Conservation (phyloP, 2,113 vertebrate genomes). For the Oxyura jamaicensis region DNA sequence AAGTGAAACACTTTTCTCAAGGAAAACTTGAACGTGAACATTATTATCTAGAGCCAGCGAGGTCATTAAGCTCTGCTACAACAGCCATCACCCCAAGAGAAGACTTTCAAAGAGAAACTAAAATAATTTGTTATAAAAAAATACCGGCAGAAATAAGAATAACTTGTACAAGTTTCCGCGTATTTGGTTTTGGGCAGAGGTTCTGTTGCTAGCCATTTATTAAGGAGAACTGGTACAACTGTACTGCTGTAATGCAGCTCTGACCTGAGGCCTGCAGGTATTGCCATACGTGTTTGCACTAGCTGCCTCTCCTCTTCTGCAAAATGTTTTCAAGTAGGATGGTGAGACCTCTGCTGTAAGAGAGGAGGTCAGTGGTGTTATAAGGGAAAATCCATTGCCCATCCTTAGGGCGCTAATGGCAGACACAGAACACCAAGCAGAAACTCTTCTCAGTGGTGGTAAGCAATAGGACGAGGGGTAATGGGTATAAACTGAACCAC, state of each 20-base stretch:
- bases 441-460: no score
- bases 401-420: not conserved
- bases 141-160: not conserved
- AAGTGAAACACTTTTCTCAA: not conserved
- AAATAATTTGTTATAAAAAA: not conserved
- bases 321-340: accelerated
- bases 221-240: not conserved
- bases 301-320: not conserved
- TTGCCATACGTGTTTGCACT: accelerated
- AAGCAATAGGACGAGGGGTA: no score
- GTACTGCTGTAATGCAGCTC: not conserved
- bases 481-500: no score
- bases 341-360: slow-evolving; percentile 9
- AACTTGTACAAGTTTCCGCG: not conserved
- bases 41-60: not conserved
- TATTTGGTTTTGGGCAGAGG: not conserved
- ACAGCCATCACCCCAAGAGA: accelerated
- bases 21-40: not conserved
- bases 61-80: not conserved
- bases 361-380: not conserved
- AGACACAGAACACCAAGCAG: not conserved
- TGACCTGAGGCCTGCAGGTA: not conserved
- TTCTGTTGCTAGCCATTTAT: not conserved
- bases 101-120: not conserved
- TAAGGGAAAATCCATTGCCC: not conserved